Evolutionary conservation across 2,888 invertebrate species (phyloP).

Genomic region (Baronia brevicornis): DNA sequence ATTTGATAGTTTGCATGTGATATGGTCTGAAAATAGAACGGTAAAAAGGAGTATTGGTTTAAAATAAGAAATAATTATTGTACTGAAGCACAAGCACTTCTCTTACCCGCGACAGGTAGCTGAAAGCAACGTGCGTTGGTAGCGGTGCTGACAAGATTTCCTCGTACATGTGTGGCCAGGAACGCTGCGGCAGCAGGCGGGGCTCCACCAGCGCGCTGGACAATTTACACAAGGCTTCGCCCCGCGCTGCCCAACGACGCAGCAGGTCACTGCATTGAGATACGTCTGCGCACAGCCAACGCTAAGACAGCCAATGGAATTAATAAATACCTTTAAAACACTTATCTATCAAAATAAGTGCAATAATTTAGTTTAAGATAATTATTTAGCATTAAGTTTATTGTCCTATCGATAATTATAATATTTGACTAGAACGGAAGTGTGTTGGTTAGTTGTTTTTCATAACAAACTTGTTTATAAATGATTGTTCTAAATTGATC

Average conservation of each 20-base stretch:
- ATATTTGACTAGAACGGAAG: too few relatives aligned
- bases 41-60: too few relatives aligned
- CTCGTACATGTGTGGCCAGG: conserved; percentile 35
- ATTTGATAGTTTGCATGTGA: too few relatives aligned
- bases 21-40: too few relatives aligned
- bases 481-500: too few relatives aligned
- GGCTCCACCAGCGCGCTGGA: conserved; percentile 41
- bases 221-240: conserved; percentile 31
- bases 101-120: conserved; percentile 52
- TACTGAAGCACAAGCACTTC: neutral
- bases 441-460: too few relatives aligned
- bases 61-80: neutral
- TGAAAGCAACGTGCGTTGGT: conserved; percentile 43
- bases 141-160: conserved; percentile 33
- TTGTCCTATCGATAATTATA: too few relatives aligned
- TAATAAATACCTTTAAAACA: neutral
- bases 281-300: conserved; percentile 40
- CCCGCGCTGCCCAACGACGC: conserved; percentile 22
- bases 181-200: conserved; percentile 21
- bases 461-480: too few relatives aligned
- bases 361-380: too few relatives aligned
- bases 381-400: too few relatives aligned
- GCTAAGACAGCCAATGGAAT: conserved; percentile 25
- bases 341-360: too few relatives aligned
- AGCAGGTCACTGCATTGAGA: conserved; percentile 28